These are phyloP conservation scores for Pseudoips prasinana DNA, from an alignment of 2,888 invertebrate species.

Conservation along the genomic window DNA sequence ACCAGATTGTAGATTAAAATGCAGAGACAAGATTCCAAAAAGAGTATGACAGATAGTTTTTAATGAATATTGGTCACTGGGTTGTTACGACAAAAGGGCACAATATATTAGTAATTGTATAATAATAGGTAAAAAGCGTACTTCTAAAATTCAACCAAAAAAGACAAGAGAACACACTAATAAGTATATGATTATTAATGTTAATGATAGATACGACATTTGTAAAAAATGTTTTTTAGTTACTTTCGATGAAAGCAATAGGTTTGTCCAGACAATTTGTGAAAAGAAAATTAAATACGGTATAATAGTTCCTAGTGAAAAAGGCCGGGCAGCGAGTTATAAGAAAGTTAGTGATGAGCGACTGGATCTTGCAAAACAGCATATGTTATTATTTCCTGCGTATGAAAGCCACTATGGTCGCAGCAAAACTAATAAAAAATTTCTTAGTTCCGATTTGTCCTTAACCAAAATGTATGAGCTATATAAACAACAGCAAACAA, in stretches of 20 bases:
- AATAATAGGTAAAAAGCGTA: too few relatives aligned
- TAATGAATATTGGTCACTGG: too few relatives aligned
- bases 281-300: background rate
- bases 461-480: slow-evolving; percentile 7
- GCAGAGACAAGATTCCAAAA: too few relatives aligned
- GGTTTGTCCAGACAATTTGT: background rate
- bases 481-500: background rate
- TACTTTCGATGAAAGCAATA: slow-evolving; percentile 5
- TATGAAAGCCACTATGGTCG: slow-evolving; percentile 9
- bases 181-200: background rate
- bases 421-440: slow-evolving; percentile 8
- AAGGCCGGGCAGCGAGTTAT: slow-evolving; percentile 1
- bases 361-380: slow-evolving; percentile 1
- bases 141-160: too few relatives aligned
- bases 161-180: too few relatives aligned
- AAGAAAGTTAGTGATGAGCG: slow-evolving; percentile 2
- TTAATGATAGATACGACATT: slow-evolving; percentile 1
- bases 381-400: slow-evolving; percentile 10
- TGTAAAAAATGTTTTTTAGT: slow-evolving; percentile 8
- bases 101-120: too few relatives aligned
- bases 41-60: too few relatives aligned
- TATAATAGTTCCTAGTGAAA: slow-evolving; percentile 1
- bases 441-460: slow-evolving; percentile 7
- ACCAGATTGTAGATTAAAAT: too few relatives aligned
- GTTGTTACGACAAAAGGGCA: too few relatives aligned